Conservation (phyloP, 2,797 vertebrate genomes). For the Rhabdophis nuchalis region DNA sequence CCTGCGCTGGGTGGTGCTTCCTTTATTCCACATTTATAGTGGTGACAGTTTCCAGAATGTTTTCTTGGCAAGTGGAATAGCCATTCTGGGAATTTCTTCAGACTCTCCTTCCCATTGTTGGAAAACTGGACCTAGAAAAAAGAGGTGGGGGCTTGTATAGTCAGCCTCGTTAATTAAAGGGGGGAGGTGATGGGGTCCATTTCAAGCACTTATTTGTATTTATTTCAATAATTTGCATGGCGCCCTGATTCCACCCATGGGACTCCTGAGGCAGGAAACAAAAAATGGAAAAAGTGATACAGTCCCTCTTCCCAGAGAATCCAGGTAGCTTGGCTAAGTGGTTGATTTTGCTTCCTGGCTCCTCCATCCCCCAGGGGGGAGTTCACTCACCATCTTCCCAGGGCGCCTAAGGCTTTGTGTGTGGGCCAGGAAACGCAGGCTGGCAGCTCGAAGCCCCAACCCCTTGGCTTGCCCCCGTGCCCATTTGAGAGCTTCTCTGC, state of each 20-base stretch:
- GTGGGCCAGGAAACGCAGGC: not conserved
- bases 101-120: not conserved
- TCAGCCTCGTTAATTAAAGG: not conserved
- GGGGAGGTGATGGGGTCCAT: not conserved
- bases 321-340: not conserved
- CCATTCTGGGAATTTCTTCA: constrained; percentile 8
- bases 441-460: not conserved
- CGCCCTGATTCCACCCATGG: not conserved
- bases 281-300: not conserved
- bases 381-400: not conserved
- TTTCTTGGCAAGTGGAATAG: constrained; percentile 45
- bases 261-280: not conserved
- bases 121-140: not conserved
- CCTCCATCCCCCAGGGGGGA: not conserved
- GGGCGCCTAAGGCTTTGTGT: not conserved
- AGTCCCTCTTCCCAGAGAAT: not conserved
- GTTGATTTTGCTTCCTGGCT: not conserved
- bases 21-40: constrained; percentile 44
- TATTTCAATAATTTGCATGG: not conserved
- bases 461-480: not conserved
- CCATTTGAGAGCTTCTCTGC: not conserved
- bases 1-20: constrained; percentile 27
- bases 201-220: not conserved
- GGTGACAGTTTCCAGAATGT: constrained; percentile 49
- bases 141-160: not conserved